Percentiles rank a stretch among this genome's conserved stretches.
Evolutionary conservation across 2,888 invertebrate species (phyloP).

Genomic region (Orthosia gracilis): DNA sequence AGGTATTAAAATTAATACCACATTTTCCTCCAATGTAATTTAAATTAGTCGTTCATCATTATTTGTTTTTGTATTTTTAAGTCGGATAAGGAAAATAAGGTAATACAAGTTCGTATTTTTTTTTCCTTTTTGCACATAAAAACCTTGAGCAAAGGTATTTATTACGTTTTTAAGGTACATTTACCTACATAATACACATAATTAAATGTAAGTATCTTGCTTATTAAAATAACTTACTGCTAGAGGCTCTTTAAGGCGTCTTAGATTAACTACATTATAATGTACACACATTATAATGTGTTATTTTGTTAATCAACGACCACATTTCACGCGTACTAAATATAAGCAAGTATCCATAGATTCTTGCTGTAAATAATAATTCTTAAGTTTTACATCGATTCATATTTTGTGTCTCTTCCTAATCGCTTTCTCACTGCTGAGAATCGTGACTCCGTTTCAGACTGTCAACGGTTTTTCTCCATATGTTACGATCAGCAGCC

Average conservation of each 20-base stretch:
- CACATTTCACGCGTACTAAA: too few species aligned
- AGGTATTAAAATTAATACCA: not conserved
- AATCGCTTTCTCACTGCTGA: too few species aligned
- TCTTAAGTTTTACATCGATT: not conserved
- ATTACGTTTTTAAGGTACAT: not conserved
- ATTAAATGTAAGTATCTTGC: not conserved
- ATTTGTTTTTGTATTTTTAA: conserved; percentile 29
- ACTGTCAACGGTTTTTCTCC: too few species aligned
- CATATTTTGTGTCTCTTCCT: too few species aligned
- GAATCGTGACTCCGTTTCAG: too few species aligned
- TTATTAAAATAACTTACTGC: not conserved
- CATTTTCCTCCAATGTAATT: conserved; percentile 15
- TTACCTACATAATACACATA: not conserved
- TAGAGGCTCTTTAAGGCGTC: not conserved
- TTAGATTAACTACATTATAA: too few species aligned
- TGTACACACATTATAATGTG: too few species aligned
- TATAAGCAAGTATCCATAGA: not conserved
- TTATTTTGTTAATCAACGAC: too few species aligned
- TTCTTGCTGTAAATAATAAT: not conserved
- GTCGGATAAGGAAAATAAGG: conserved; percentile 32
- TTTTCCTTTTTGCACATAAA: not conserved
- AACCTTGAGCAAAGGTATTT: not conserved
- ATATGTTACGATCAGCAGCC: too few species aligned
- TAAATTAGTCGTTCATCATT: not conserved
- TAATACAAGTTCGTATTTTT: not conserved